These are phyloP conservation scores for Mya arenaria DNA, from an alignment of 1,140 invertebrate species.

Conservation along the genomic window DNA sequence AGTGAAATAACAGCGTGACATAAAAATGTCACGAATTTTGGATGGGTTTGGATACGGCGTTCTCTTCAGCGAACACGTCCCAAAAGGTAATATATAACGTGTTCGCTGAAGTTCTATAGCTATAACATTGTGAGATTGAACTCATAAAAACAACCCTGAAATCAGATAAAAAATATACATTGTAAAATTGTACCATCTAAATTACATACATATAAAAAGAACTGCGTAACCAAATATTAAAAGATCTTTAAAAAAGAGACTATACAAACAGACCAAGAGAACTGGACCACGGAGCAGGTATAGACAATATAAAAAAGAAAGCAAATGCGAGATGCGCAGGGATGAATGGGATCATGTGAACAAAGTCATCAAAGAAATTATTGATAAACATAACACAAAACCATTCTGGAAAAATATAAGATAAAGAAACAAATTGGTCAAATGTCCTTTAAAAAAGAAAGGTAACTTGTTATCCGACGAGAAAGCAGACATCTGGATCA, in stretches of 20 bases:
- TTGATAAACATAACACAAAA: conserved; percentile 23
- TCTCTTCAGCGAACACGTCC: too few relatives aligned
- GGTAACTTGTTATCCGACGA: neutral
- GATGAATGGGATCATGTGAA: conserved; percentile 39
- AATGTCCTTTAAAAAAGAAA: neutral
- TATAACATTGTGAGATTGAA: too few relatives aligned
- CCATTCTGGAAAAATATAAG: conserved; percentile 1
- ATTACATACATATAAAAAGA: neutral
- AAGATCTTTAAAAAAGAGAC: conserved; percentile 2
- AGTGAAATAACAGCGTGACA: too few relatives aligned
- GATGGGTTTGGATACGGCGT: too few relatives aligned
- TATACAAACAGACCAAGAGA: conserved; percentile 11
- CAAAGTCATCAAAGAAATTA: neutral
- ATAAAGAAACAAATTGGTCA: neutral
- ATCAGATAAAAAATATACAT: neutral
- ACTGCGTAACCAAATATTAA: neutral
- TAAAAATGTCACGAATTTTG: too few relatives aligned
- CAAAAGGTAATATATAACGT: too few relatives aligned
- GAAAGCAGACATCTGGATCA: neutral
- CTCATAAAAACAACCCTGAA: too few relatives aligned
- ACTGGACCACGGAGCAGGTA: conserved; percentile 2
- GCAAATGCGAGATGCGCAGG: neutral
- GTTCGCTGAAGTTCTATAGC: too few relatives aligned
- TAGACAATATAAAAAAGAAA: conserved; percentile 25
- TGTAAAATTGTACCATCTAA: conserved; percentile 16